A percentile compares a stretch with the other conserved stretches of the same genome.
Evolutionary conservation across 2,113 vertebrate genomes (phyloP).

Genomic region (Misgurnus anguillicaudatus): DNA sequence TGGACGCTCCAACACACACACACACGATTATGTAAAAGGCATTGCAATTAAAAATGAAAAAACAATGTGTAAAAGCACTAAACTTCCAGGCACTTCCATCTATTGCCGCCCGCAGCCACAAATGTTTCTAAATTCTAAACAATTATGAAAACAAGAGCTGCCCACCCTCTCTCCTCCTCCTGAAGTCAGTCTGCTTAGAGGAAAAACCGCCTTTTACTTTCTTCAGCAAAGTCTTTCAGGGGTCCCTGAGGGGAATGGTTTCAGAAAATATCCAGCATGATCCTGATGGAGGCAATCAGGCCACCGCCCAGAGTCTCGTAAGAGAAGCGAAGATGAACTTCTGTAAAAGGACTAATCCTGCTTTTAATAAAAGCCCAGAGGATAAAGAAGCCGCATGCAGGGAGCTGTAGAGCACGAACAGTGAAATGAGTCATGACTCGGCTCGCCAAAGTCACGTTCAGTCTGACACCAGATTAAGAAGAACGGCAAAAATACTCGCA

Average conservation of each 20-base stretch:
- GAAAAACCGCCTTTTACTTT: background rate
- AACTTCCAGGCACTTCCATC: background rate
- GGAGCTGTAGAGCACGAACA: slow-evolving; percentile 38
- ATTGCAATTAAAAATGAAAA: too few relatives aligned
- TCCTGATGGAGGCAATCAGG: slow-evolving; percentile 21
- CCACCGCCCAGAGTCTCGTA: background rate
- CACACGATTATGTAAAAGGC: too few relatives aligned
- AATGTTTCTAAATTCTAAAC: slow-evolving; percentile 30
- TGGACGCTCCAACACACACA: too few relatives aligned
- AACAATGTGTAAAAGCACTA: background rate
- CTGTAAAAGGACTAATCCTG: slow-evolving; percentile 54
- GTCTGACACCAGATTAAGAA: slow-evolving; percentile 47
- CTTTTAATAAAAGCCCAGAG: slow-evolving; percentile 57
- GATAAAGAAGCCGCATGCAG: slow-evolving; percentile 39
- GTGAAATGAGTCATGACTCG: slow-evolving; percentile 34
- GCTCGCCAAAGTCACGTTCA: slow-evolving; percentile 28
- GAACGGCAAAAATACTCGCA: slow-evolving; percentile 47
- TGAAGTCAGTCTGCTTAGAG: background rate
- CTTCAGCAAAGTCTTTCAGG: background rate
- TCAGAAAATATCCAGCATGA: slow-evolving; percentile 21
- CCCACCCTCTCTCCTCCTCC: slow-evolving; percentile 1
- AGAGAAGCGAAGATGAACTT: slow-evolving; percentile 21
- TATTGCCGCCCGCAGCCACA: background rate
- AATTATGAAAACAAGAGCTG: slow-evolving; percentile 36
- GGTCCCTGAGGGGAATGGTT: slow-evolving; percentile 6